Percentiles rank a stretch among this genome's conserved stretches.
Evolutionary conservation across 2,797 vertebrate species (phyloP).

Genomic region (Macropodus opercularis): DNA sequence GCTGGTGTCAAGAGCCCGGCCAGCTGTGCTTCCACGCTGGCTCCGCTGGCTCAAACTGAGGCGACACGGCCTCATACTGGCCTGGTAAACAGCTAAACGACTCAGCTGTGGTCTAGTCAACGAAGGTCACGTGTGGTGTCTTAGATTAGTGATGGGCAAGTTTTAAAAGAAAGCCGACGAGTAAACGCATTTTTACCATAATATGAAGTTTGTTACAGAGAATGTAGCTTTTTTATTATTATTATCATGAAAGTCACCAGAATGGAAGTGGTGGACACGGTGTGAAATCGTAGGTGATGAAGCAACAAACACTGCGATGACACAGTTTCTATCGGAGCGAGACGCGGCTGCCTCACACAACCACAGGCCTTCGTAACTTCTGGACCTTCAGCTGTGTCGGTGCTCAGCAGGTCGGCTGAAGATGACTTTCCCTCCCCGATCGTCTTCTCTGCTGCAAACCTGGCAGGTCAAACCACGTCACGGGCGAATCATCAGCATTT

Average conservation of each 20-base stretch:
- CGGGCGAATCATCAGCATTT: not conserved
- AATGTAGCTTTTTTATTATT: not conserved
- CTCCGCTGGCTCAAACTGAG: constrained; percentile 20
- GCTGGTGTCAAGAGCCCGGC: constrained; percentile 63
- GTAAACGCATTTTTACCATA: not conserved
- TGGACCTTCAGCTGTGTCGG: constrained; percentile 10
- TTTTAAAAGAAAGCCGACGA: not conserved
- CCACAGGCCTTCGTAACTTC: constrained; percentile 12
- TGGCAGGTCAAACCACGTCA: constrained; percentile 3
- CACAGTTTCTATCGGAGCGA: constrained; percentile 52
- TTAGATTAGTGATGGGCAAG: not conserved
- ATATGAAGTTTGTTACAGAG: not conserved
- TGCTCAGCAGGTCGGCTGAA: too few species aligned
- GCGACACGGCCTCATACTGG: not conserved
- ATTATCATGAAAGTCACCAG: not conserved
- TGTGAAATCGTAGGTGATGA: constrained; percentile 39
- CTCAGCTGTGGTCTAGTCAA: constrained; percentile 13
- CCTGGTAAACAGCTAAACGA: not conserved
- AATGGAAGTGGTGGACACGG: constrained; percentile 8
- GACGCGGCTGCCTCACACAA: constrained; percentile 34
- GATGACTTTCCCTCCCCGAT: fast-evolving
- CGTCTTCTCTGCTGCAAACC: not conserved
- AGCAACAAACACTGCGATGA: constrained; percentile 41
- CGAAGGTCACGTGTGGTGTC: not conserved
- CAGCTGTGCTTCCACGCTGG: constrained; percentile 62